Percentiles rank a stretch among this genome's conserved stretches.
Conservation (phyloP, 2,113 vertebrate genomes). For the Perognathus longimembris region DNA sequence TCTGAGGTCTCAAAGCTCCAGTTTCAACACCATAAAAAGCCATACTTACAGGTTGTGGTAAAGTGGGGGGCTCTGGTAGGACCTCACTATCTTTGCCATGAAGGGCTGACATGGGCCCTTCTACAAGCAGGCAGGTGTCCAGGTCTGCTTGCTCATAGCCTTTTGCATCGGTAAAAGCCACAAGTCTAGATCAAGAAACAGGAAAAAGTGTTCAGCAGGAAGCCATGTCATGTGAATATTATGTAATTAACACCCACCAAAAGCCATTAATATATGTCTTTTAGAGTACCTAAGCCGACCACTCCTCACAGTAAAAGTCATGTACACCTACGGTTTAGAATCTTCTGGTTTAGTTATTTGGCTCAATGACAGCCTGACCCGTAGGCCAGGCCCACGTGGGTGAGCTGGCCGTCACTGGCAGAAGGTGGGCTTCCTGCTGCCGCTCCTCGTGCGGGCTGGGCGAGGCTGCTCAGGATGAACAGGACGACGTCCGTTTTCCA, state of each 20-base stretch:
- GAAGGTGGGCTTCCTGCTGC: background rate
- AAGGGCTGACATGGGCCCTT: constrained; percentile 78
- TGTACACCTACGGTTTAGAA: too few relatives aligned
- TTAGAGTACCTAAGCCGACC: background rate
- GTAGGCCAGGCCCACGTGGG: rapidly evolving
- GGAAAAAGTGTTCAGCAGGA: background rate
- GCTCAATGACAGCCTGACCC: background rate
- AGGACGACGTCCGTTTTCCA: background rate
- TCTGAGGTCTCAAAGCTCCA: too few relatives aligned
- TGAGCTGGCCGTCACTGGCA: background rate
- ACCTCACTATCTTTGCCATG: constrained; percentile 80
- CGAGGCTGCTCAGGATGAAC: too few relatives aligned
- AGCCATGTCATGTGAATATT: too few relatives aligned
- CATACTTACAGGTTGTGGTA: constrained; percentile 80
- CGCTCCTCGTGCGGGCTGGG: background rate
- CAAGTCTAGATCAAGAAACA: constrained; percentile 85
- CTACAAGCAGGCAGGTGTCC: constrained; percentile 91
- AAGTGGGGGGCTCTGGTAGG: constrained; percentile 80
- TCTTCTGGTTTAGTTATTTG: background rate
- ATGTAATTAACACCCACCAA: background rate
- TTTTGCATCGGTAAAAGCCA: constrained; percentile 92
- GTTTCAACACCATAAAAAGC: too few relatives aligned
- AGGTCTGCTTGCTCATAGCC: constrained; percentile 90
- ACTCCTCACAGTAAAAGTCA: background rate
- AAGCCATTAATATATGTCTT: background rate